A percentile compares a stretch with the other conserved stretches of the same genome.
Conservation (phyloP, 2,888 invertebrate genomes). For the Drosophila demipolita region DNA sequence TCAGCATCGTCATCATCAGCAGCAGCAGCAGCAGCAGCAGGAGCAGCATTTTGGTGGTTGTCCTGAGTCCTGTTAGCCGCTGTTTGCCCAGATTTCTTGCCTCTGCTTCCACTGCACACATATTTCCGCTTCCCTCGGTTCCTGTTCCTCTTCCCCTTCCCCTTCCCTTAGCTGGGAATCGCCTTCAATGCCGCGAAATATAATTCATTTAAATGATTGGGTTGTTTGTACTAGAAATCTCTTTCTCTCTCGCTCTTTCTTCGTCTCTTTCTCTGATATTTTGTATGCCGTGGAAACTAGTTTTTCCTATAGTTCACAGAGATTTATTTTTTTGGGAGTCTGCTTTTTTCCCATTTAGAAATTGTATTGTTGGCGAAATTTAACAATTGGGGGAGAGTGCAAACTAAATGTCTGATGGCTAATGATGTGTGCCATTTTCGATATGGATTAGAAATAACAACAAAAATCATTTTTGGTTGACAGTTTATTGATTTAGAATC, state of each 20-base stretch:
- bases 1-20: slow-evolving; percentile 3
- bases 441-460: neutral
- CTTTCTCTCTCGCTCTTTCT: neutral
- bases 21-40: neutral
- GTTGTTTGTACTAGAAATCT: slow-evolving; percentile 65
- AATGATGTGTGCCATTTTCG: slow-evolving; percentile 32
- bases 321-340: slow-evolving; percentile 11
- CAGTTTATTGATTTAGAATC: neutral
- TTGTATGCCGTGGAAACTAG: slow-evolving; percentile 64
- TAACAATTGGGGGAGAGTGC: slow-evolving; percentile 11
- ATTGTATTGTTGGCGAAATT: slow-evolving; percentile 5
- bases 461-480: neutral
- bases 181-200: slow-evolving; percentile 54
- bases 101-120: slow-evolving; percentile 25
- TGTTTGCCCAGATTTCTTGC: slow-evolving; percentile 33
- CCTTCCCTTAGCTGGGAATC: slow-evolving; percentile 46
- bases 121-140: slow-evolving; percentile 38
- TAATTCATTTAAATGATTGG: slow-evolving; percentile 80
- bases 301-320: slow-evolving; percentile 66
- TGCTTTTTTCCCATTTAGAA: slow-evolving; percentile 28
- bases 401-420: neutral
- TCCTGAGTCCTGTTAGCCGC: slow-evolving; percentile 38
- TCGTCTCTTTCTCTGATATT: neutral
- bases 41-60: slow-evolving; percentile 31
- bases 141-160: slow-evolving; percentile 2